These are phyloP conservation scores for Drosophila hamatofila DNA, from an alignment of 2,888 invertebrate species.

Conservation along the genomic window DNA sequence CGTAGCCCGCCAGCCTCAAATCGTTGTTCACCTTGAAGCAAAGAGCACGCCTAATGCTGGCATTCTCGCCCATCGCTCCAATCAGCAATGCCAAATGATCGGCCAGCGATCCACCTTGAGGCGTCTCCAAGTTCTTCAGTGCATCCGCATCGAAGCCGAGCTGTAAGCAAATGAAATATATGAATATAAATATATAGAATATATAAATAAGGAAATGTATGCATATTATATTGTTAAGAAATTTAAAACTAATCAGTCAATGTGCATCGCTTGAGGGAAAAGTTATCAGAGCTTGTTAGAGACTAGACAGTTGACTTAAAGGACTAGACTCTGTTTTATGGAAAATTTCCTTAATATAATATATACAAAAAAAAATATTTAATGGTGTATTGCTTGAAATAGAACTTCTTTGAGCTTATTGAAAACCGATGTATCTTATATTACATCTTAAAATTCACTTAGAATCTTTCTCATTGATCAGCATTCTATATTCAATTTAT, in stretches of 20 bases:
- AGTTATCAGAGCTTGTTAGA: no score
- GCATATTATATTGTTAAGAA: not conserved
- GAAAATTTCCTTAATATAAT: no score
- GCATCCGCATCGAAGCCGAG: slow-evolving; percentile 88
- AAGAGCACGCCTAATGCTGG: slow-evolving; percentile 91
- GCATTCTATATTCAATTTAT: no score
- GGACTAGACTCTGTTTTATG: no score
- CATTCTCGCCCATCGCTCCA: slow-evolving; percentile 96
- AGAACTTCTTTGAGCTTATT: no score
- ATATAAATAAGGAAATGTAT: not conserved
- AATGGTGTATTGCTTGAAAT: no score
- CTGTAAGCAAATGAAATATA: slow-evolving; percentile 30
- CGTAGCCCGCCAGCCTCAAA: slow-evolving; percentile 88
- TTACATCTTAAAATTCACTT: no score
- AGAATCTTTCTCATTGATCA: no score
- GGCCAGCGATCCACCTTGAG: slow-evolving; percentile 90
- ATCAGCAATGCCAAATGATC: slow-evolving; percentile 94
- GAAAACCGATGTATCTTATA: no score
- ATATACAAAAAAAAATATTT: no score
- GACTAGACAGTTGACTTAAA: no score
- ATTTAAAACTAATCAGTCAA: not conserved
- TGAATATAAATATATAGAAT: not conserved
- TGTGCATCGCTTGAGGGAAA: not conserved
- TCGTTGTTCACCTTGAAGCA: slow-evolving; percentile 89
- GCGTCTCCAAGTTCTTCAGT: slow-evolving; percentile 87